phyloP scores from a whole-genome alignment of 2,797 vertebrate genomes.

The Chelon labrosus region DNA sequence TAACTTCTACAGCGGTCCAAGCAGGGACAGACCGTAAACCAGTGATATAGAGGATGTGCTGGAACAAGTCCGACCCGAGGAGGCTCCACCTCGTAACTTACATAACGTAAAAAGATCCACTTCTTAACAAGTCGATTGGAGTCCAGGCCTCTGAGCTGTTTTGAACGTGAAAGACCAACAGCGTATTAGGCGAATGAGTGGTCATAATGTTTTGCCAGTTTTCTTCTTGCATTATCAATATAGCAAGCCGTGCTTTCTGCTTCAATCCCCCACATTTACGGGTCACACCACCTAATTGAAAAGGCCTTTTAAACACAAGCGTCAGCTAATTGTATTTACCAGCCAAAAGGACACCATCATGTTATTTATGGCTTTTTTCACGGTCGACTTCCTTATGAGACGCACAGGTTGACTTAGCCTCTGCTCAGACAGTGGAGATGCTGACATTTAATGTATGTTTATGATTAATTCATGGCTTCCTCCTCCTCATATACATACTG shows the following conservation, averaged over 20 bases:
- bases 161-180: neutral
- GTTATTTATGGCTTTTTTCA: slow-evolving; percentile 71
- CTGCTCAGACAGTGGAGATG: slow-evolving; percentile 56
- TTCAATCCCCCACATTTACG: slow-evolving; percentile 8
- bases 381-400: slow-evolving; percentile 64
- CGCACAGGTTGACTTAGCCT: slow-evolving; percentile 53
- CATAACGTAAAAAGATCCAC: too few species aligned
- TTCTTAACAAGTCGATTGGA: too few species aligned
- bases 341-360: slow-evolving; percentile 70
- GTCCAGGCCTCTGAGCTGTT: neutral
- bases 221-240: neutral
- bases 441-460: slow-evolving; percentile 76
- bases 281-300: slow-evolving; percentile 51
- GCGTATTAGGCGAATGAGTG: neutral
- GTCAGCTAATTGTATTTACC: slow-evolving; percentile 77
- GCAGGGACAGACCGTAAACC: too few species aligned
- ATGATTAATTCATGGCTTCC: slow-evolving; percentile 72
- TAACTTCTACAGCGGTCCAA: too few species aligned
- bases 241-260: neutral
- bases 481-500: slow-evolving; percentile 42
- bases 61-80: too few species aligned
- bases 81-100: neutral
- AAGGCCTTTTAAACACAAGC: slow-evolving; percentile 71
- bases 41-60: neutral
- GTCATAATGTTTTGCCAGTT: neutral